Evolutionary conservation across 2,797 vertebrate genomes (phyloP).

Genomic region (Lates japonicus): DNA sequence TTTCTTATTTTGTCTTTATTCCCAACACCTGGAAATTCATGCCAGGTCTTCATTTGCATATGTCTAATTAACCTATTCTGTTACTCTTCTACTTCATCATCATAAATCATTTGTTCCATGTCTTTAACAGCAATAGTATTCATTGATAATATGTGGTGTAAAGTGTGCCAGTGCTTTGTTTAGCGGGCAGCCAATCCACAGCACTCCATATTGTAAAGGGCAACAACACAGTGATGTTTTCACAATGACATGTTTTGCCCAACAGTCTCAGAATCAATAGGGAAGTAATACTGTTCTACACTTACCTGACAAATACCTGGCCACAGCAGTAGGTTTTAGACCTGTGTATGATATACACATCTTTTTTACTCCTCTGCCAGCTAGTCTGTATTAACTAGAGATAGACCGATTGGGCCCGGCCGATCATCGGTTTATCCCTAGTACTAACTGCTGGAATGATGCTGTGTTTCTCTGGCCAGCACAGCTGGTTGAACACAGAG

Average conservation of each 20-base stretch:
- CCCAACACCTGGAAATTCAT: neutral
- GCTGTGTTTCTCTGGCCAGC: conserved; percentile 2
- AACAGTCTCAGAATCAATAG: too few relatives aligned
- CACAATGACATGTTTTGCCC: too few relatives aligned
- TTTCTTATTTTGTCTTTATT: neutral
- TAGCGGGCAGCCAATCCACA: neutral
- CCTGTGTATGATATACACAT: too few relatives aligned
- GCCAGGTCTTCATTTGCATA: neutral
- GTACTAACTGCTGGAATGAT: neutral
- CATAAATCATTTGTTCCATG: neutral
- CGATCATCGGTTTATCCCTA: too few relatives aligned
- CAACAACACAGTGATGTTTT: neutral
- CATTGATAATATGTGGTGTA: neutral
- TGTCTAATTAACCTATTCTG: neutral
- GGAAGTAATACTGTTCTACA: neutral
- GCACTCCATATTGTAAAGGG: neutral
- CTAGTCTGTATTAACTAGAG: too few relatives aligned
- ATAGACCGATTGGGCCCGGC: too few relatives aligned
- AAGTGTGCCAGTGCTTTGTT: neutral
- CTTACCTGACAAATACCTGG: neutral
- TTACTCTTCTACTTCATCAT: neutral
- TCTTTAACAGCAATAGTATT: neutral
- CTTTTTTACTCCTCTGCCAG: too few relatives aligned
- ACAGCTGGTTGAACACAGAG: neutral
- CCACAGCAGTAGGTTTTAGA: neutral